Base-by-base conservation (phyloP, 37 sponge, comb jelly and placozoan genomes). In the Chondrosia reniformis region DNA sequence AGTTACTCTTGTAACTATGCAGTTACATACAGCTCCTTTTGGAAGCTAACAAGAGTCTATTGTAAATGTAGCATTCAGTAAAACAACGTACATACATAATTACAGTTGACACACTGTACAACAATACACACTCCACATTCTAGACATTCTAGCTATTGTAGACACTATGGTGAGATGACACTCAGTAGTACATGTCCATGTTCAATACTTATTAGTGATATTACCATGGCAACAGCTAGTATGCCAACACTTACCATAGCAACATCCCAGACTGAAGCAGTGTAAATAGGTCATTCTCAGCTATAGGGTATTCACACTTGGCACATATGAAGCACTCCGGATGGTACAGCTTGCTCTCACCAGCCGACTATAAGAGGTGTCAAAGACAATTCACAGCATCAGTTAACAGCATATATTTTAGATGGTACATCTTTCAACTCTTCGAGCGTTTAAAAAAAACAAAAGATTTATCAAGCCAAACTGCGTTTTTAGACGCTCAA, bases 291-390 rank as follows among this genome's bases (percentile, higher is more conserved):
- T 91, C 88, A 31, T 59, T 84, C 67, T 91, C 92, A 27, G 84
- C 92, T 39, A 91, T 73, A 1, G 88, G 87, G 3, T 31, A 63
- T 28, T 78, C 87, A 81, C 92, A 91, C 25, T 12, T 8, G 30
- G 49, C 63, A 42, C 92, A 91, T 1, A 77, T 40, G 56, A 91
- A 91, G 74, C 92, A 91, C 77, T 91, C 92, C 0, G 92, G 92
- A 44, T 91, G 92, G 64, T 80, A 91, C 81, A 80, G 82, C 9
- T 74, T 39, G 9, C 59, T 41, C 59, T 83, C 75, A 24, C 92
- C 92, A 34, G 85, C 84, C 0, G 88, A 82, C 92, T 91, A 75
- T 27, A 55, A 43, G 25, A n/a, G 63, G 46, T 5, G 37, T 41
- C 3, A 25, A 63, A 55, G 19, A 43, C n/a, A n/a, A n/a, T n/a